phyloP scores from a whole-genome alignment of 2,888 invertebrate species.

The Ennomos quercinarius region DNA sequence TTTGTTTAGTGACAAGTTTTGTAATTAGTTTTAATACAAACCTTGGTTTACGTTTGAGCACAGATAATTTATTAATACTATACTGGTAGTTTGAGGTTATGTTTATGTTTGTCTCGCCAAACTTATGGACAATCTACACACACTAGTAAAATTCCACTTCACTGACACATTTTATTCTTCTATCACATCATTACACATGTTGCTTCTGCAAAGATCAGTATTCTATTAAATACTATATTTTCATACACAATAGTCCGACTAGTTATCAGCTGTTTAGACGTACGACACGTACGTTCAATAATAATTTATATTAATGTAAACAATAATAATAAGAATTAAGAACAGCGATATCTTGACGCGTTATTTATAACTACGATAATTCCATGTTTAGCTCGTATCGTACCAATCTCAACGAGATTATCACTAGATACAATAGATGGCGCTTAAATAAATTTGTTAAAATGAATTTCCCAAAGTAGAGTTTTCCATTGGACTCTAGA shows the following conservation, averaged over 20 bases:
- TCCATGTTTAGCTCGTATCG: slow-evolving; percentile 4
- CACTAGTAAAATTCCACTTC: slow-evolving; percentile 19
- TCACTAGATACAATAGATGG: slow-evolving; percentile 30
- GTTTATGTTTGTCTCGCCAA: slow-evolving; percentile 30
- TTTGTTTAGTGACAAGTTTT: too few relatives aligned
- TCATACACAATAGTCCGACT: slow-evolving; percentile 12
- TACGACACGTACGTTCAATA: not conserved
- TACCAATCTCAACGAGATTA: slow-evolving; percentile 10
- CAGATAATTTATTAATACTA: too few relatives aligned
- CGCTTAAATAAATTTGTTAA: slow-evolving; percentile 22
- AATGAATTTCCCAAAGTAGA: not conserved
- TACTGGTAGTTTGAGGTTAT: slow-evolving; percentile 48
- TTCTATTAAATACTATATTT: slow-evolving; percentile 18
- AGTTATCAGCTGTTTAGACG: slow-evolving; percentile 34
- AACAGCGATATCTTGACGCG: slow-evolving; percentile 26
- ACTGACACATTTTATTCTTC: slow-evolving; percentile 24
- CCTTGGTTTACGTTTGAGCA: slow-evolving; percentile 38
- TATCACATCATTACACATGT: slow-evolving; percentile 19
- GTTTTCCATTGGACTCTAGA: too few relatives aligned
- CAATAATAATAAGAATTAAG: slow-evolving; percentile 6
- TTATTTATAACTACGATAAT: slow-evolving; percentile 16
- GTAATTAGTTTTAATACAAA: slow-evolving; percentile 23
- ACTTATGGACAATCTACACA: slow-evolving; percentile 21
- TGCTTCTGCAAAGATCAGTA: slow-evolving; percentile 16
- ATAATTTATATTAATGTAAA: slow-evolving; percentile 13